Percentiles rank a stretch among this genome's conserved stretches.
phyloP scores from a whole-genome alignment of 2,113 vertebrate genomes.

The Sceloporus tristichus region DNA sequence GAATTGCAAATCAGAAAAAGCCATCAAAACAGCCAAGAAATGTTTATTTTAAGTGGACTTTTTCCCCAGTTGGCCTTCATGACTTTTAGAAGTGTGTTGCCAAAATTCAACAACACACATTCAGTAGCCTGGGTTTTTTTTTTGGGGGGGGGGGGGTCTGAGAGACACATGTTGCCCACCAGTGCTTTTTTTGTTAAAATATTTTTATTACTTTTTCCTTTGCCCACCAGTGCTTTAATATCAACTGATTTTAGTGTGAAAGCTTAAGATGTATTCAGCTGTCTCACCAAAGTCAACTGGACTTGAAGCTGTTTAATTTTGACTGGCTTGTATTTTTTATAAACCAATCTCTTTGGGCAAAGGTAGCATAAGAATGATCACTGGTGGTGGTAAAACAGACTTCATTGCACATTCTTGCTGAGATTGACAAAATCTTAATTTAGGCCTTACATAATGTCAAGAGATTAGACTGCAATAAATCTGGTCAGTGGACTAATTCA shows the following conservation, averaged over 20 bases:
- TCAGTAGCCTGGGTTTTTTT: no score
- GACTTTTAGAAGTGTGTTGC: no score
- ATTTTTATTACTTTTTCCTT: no score
- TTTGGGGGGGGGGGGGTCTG: no score
- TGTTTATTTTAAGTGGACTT: no score
- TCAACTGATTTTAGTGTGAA: background rate
- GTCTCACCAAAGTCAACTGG: background rate
- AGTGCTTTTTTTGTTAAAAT: no score
- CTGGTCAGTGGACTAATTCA: constrained; percentile 12
- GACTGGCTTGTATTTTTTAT: background rate
- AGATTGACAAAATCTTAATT: background rate
- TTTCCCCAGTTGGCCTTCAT: no score
- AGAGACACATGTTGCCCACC: no score
- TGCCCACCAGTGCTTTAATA: no score
- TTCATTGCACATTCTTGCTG: background rate
- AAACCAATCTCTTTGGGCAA: background rate
- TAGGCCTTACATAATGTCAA: constrained; percentile 20
- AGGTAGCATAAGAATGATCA: background rate
- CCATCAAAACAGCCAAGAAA: no score
- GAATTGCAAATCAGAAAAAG: no score
- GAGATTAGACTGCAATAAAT: constrained; percentile 17
- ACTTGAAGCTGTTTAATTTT: background rate
- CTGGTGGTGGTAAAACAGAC: background rate
- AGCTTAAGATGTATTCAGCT: background rate
- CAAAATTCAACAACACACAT: no score